phyloP scores from a whole-genome alignment of 2,113 vertebrate species.

The Nansenia antarctica region DNA sequence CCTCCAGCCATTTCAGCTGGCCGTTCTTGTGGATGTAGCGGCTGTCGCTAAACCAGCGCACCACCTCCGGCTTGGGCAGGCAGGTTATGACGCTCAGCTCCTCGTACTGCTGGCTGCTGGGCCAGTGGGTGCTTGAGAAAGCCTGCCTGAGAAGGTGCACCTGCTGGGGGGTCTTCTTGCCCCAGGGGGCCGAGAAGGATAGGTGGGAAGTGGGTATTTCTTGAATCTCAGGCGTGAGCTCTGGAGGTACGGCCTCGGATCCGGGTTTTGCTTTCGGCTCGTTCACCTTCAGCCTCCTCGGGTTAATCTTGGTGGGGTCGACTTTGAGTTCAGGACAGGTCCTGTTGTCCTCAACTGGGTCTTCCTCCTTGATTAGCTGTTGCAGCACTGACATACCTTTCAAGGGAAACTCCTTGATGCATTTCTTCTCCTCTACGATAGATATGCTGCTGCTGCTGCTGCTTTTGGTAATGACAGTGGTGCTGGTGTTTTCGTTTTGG shows the following conservation, averaged over 20 bases:
- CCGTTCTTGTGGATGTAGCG: conserved; percentile 91
- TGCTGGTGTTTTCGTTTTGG: conserved; percentile 71
- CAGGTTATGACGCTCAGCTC: conserved; percentile 83
- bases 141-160: conserved; percentile 87
- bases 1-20: conserved; percentile 90
- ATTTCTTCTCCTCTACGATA: conserved; percentile 64
- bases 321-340: conserved; percentile 78
- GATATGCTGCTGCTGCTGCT: conserved; percentile 48
- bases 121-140: conserved; percentile 90
- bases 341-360: conserved; percentile 60
- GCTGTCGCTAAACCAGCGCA: conserved; percentile 94
- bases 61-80: conserved; percentile 87
- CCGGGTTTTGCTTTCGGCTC: conserved; percentile 74
- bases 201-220: conserved; percentile 55
- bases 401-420: conserved; percentile 66
- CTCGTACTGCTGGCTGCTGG: conserved; percentile 88
- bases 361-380: conserved; percentile 72
- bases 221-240: conserved; percentile 62
- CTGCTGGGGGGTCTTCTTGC: conserved; percentile 87
- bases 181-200: conserved; percentile 64
- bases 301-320: conserved; percentile 91
- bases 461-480: conserved; percentile 64
- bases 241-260: conserved; percentile 55
- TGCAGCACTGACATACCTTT: conserved; percentile 74
- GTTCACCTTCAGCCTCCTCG: conserved; percentile 86